These are phyloP conservation scores for Rafetus swinhoei DNA, from an alignment of 2,113 vertebrate genomes.

Conservation along the genomic window DNA sequence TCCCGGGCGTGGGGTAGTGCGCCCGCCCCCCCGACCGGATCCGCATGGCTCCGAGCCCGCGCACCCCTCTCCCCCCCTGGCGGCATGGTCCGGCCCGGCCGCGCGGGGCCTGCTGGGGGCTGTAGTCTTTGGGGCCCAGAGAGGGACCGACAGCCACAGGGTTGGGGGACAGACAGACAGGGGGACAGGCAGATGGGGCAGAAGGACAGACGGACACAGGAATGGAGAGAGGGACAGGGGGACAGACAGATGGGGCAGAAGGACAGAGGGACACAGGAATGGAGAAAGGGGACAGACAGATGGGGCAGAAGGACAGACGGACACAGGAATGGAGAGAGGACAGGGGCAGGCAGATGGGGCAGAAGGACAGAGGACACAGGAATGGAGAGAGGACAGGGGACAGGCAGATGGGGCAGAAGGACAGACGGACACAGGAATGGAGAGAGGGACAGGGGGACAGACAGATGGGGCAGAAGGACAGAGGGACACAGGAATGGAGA, in stretches of 20 bases:
- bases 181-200: no score
- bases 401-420: not conserved
- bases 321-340: not conserved
- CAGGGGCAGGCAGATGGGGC: no score
- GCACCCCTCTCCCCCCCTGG: not conserved
- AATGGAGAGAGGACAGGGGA: no score
- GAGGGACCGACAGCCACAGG: not conserved
- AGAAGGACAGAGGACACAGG: no score
- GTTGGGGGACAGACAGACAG: not conserved
- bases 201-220: not conserved
- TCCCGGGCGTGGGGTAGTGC: not conserved
- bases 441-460: no score
- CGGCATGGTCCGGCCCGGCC: not conserved
- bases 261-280: no score
- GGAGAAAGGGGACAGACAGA: not conserved
- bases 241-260: not conserved
- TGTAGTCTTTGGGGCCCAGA: not conserved
- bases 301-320: not conserved
- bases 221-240: no score
- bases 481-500: no score
- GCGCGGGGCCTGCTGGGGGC: not conserved
- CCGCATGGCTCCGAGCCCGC: no score
- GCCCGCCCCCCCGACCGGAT: no score
- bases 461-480: no score
- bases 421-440: no score